Percentiles rank a stretch among this genome's conserved stretches.
Evolutionary conservation across 2,888 invertebrate genomes (phyloP).

Genomic region (Globia sparganii): DNA sequence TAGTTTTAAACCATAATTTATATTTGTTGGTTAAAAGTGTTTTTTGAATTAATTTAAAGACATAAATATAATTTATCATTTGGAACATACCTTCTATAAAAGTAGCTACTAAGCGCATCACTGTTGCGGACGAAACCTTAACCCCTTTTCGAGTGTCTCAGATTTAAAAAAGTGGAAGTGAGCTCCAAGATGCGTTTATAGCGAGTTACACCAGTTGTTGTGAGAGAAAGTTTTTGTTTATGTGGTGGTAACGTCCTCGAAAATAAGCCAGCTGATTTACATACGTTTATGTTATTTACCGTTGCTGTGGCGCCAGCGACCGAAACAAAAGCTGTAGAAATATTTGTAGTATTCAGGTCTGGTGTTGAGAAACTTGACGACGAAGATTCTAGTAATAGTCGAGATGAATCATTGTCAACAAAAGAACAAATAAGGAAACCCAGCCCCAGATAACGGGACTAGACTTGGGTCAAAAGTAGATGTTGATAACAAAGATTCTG

Average conservation of each 20-base stretch:
- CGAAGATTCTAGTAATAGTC: background rate
- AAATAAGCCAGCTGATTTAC: conserved; percentile 58
- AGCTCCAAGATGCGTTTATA: conserved; percentile 32
- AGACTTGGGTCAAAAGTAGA: no score
- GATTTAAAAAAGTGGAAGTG: conserved; percentile 58
- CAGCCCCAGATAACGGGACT: background rate
- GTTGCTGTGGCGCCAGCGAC: conserved; percentile 25
- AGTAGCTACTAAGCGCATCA: conserved; percentile 2
- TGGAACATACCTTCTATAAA: background rate
- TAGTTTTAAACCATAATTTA: background rate
- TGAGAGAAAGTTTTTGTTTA: conserved; percentile 64
- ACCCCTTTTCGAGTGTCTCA: conserved; percentile 28
- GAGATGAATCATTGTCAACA: background rate
- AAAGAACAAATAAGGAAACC: background rate
- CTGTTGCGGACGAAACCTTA: conserved; percentile 33
- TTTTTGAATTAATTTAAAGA: background rate
- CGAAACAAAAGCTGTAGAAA: conserved; percentile 21
- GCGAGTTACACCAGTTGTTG: conserved; percentile 33
- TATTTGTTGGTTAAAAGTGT: background rate
- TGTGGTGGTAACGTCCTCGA: conserved; percentile 54
- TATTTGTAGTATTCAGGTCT: conserved; percentile 33
- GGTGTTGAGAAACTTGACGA: conserved; percentile 22
- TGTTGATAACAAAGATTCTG: background rate
- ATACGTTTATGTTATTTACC: conserved; percentile 53
- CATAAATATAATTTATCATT: no score